These are phyloP conservation scores for Halesus radiatus DNA, from an alignment of 1,140 invertebrate genomes.

Conservation along the genomic window DNA sequence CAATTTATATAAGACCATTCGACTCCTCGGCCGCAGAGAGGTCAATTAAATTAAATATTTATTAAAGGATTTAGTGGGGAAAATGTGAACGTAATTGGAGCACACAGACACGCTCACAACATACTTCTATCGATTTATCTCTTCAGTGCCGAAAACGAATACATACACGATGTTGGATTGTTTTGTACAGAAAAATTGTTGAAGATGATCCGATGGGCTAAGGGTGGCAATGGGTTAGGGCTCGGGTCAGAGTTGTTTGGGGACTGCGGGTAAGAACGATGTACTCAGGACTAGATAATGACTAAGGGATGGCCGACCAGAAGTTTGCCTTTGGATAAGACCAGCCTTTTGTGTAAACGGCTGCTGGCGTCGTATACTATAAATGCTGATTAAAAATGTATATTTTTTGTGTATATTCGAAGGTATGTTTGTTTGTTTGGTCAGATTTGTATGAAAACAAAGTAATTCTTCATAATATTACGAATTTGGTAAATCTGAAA, in stretches of 20 bases:
- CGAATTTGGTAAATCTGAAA: no score
- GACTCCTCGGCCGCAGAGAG: neutral
- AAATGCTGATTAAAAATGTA: no score
- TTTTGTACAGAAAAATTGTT: no score
- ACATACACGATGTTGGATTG: neutral
- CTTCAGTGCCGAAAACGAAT: neutral
- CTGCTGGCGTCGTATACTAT: neutral
- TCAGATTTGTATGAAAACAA: no score
- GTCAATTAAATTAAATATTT: neutral
- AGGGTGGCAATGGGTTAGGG: neutral
- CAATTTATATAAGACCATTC: neutral
- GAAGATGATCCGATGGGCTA: neutral
- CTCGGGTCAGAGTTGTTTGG: neutral
- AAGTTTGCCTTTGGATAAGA: neutral
- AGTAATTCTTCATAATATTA: no score
- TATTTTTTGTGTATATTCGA: no score
- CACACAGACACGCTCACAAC: no score
- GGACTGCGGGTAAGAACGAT: neutral
- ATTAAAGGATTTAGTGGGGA: neutral
- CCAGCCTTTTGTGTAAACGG: neutral
- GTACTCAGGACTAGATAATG: conserved; percentile 10
- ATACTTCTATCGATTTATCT: no score
- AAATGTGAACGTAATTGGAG: no score
- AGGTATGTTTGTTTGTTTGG: no score
- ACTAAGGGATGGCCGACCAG: neutral